Evolutionary conservation across 2,113 vertebrate genomes (phyloP).

Genomic region (Erythrolamprus reginae): DNA sequence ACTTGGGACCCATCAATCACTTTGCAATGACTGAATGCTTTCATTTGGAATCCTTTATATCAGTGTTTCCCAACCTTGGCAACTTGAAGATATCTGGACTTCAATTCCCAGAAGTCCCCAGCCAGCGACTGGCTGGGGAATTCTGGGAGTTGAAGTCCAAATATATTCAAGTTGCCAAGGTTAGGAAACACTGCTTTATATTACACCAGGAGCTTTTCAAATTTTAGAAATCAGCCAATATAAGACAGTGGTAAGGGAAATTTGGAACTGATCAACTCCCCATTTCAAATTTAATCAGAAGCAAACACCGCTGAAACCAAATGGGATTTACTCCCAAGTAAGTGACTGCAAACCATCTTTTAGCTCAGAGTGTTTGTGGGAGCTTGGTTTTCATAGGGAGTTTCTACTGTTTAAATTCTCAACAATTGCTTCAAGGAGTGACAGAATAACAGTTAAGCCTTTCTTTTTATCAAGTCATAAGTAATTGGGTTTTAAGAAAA

Average conservation of each 20-base stretch:
- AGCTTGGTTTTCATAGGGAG: neutral
- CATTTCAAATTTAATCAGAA: neutral
- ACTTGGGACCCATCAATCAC: neutral
- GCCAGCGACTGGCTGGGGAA: too few species aligned
- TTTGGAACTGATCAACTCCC: neutral
- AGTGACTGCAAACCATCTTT: neutral
- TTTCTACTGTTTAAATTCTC: neutral
- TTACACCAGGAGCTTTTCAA: neutral
- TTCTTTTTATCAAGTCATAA: neutral
- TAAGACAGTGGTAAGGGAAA: neutral
- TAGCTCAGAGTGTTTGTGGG: neutral
- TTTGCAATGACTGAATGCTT: neutral
- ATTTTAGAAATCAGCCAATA: neutral
- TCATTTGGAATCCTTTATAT: neutral
- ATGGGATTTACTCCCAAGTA: neutral
- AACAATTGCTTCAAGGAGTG: neutral
- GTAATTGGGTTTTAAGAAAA: neutral
- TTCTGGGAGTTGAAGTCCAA: too few species aligned
- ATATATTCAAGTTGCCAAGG: too few species aligned
- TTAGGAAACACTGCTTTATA: too few species aligned
- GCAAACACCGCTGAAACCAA: neutral
- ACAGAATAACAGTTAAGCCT: neutral
- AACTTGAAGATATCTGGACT: too few species aligned
- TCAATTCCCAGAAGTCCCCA: too few species aligned
- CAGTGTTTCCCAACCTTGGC: too few species aligned